Conservation (phyloP, 37 sponge, comb jelly and placozoan genomes). For the Haliclona indistincta region DNA sequence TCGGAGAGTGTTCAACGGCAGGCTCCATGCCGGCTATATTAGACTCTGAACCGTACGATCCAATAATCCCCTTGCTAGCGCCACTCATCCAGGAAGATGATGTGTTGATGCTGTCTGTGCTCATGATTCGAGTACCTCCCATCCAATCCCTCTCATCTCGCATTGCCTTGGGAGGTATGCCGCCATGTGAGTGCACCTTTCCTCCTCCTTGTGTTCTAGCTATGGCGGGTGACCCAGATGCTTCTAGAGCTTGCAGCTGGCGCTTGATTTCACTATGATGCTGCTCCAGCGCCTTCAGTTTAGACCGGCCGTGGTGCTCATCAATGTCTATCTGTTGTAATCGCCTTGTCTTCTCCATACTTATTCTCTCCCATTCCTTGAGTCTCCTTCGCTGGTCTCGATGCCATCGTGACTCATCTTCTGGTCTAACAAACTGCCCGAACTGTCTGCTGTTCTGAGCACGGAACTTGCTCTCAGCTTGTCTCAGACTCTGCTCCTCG, state of each 20-base stretch:
- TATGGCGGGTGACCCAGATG: neutral
- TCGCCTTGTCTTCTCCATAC: conserved; percentile 4
- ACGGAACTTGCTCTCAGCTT: conserved; percentile 12
- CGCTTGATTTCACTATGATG: conserved; percentile 26
- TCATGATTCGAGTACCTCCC: conserved; percentile 9
- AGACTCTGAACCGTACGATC: neutral
- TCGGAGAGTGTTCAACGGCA: neutral
- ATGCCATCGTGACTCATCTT: conserved; percentile 25
- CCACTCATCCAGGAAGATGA: neutral
- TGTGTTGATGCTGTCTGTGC: conserved; percentile 16
- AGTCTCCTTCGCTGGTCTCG: conserved; percentile 22
- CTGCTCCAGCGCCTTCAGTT: conserved; percentile 29
- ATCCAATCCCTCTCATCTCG: neutral
- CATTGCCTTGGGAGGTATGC: neutral
- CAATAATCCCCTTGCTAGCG: neutral
- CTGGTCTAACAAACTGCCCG: neutral
- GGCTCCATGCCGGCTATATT: neutral
- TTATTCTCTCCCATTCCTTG: conserved; percentile 35
- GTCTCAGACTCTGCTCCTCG: conserved; percentile 27
- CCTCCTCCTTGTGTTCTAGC: neutral
- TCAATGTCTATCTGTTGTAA: conserved; percentile 30
- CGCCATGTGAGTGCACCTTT: neutral
- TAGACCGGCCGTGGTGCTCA: conserved; percentile 24
- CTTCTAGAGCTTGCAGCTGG: conserved; percentile 3
- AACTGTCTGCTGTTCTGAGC: conserved; percentile 8